Evolutionary conservation across 2,888 invertebrate genomes (phyloP).

Genomic region (Tineola bisselliella): DNA sequence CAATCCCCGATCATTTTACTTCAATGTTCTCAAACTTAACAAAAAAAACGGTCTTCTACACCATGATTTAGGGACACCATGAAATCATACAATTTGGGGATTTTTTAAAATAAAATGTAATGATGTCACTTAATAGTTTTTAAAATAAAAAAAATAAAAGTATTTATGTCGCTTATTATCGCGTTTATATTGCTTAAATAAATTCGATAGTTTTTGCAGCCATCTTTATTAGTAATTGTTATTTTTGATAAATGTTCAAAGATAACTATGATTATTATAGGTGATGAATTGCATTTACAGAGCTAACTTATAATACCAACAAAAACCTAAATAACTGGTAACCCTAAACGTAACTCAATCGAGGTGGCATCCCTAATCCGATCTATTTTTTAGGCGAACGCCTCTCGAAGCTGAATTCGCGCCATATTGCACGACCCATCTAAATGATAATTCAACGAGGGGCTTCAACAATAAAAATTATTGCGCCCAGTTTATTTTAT

Average conservation of each 20-base stretch:
- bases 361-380: conserved; percentile 35
- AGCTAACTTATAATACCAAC: no score
- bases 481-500: conserved; percentile 66
- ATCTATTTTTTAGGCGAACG: conserved; percentile 36
- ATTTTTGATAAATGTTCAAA: no score
- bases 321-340: conserved; percentile 19
- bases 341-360: conserved; percentile 44
- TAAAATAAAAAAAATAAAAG: no score
- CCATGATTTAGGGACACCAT: conserved; percentile 1
- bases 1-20: conserved; percentile 13
- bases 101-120: no score
- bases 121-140: no score
- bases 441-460: conserved; percentile 64
- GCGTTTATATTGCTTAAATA: no score
- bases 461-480: conserved; percentile 65
- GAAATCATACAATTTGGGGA: neutral
- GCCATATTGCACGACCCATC: conserved; percentile 57
- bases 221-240: no score
- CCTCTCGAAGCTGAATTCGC: conserved; percentile 37
- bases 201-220: no score
- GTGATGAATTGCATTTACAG: no score
- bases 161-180: no score
- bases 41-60: conserved; percentile 5
- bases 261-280: no score
- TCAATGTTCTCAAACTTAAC: conserved; percentile 1